Evolutionary conservation across 2,113 vertebrate species (phyloP).

Genomic region (Lasiurus cinereus): DNA sequence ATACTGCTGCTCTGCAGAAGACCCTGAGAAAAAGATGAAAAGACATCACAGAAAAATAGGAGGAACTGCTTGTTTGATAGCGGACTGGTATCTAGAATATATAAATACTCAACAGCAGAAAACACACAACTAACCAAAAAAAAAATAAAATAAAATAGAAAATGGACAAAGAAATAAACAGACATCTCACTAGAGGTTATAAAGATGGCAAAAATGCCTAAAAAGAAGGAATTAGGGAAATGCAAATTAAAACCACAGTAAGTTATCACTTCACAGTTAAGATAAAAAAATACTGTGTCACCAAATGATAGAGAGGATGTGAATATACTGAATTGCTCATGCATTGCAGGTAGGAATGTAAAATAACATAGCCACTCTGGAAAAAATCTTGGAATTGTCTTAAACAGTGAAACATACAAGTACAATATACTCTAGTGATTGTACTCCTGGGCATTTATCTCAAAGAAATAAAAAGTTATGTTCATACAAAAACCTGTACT

Average conservation of each 20-base stretch:
- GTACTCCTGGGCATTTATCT: background rate
- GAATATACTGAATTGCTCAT: background rate
- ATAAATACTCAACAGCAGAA: conserved; percentile 24
- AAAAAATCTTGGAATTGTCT: background rate
- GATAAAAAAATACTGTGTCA: background rate
- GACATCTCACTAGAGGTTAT: background rate
- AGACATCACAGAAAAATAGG: background rate
- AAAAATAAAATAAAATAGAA: background rate
- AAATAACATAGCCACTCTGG: background rate
- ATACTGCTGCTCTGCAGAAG: background rate
- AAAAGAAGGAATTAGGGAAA: conserved; percentile 38
- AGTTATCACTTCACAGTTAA: background rate
- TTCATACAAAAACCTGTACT: background rate
- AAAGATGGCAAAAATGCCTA: background rate
- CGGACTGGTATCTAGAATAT: background rate
- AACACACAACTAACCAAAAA: background rate
- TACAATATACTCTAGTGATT: background rate
- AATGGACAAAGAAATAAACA: background rate
- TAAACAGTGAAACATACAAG: background rate
- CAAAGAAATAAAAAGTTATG: conserved; percentile 40
- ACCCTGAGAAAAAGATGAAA: background rate
- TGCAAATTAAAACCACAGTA: conserved; percentile 15
- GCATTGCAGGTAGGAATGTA: background rate
- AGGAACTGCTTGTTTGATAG: background rate
- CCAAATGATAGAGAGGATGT: background rate